Evolutionary conservation across 2,888 invertebrate genomes (phyloP).

Genomic region (Drosophila diplacantha): DNA sequence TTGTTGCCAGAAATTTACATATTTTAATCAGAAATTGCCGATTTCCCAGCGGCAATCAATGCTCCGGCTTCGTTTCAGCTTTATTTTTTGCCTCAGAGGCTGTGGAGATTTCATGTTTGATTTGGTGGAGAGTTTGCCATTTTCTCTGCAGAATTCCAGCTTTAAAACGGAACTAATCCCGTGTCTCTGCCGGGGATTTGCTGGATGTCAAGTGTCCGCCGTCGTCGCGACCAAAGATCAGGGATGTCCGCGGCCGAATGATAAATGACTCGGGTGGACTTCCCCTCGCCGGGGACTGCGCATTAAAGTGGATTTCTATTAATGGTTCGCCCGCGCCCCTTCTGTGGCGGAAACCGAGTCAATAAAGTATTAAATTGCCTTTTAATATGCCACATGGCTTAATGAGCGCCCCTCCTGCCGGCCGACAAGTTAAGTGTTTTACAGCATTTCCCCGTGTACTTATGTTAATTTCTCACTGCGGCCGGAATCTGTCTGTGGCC

Average conservation of each 20-base stretch:
- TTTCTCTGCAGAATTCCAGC: conserved; percentile 1
- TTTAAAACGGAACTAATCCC: conserved; percentile 41
- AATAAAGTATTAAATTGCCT: conserved; percentile 44
- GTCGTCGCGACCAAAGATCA: conserved; percentile 51
- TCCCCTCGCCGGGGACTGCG: neutral
- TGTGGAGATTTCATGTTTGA: conserved; percentile 25
- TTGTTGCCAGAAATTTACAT: conserved; percentile 54
- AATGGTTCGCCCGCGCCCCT: conserved; percentile 1
- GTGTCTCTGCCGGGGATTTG: conserved; percentile 24
- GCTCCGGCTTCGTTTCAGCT: conserved; percentile 15
- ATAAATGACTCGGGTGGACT: conserved; percentile 50
- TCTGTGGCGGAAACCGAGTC: conserved; percentile 16
- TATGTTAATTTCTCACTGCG: conserved; percentile 29
- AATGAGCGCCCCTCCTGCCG: conserved; percentile 47
- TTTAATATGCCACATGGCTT: conserved; percentile 60
- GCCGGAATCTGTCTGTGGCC: conserved; percentile 24
- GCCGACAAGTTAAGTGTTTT: conserved; percentile 45
- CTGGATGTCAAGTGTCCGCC: conserved; percentile 25
- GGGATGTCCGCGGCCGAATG: conserved; percentile 41
- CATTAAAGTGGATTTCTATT: conserved; percentile 21
- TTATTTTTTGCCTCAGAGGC: conserved; percentile 2
- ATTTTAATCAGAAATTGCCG: conserved; percentile 55
- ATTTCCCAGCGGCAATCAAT: conserved; percentile 65
- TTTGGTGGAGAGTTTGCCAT: conserved; percentile 20
- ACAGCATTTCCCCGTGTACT: conserved; percentile 31